A percentile compares a stretch with the other conserved stretches of the same genome.
These are phyloP conservation scores for Amblyopsis hoosieri DNA, from an alignment of 2,797 vertebrate species.

Conservation along the genomic window DNA sequence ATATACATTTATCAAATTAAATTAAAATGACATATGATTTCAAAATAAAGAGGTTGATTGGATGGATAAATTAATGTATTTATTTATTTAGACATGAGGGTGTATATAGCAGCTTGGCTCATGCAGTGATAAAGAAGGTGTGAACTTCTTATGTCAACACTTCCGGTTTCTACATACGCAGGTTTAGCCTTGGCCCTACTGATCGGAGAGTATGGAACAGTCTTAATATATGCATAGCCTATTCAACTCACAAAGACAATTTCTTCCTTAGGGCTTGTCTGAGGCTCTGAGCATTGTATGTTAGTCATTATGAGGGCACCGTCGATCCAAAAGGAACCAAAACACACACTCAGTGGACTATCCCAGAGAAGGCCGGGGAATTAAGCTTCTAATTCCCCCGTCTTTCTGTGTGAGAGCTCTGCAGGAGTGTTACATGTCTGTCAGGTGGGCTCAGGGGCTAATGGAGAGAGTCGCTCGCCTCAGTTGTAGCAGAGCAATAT, in stretches of 20 bases:
- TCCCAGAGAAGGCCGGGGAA: background rate
- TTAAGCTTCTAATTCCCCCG: background rate
- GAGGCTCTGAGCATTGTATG: conserved; percentile 15
- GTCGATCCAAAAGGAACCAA: conserved; percentile 46
- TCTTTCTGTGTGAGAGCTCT: conserved; percentile 29
- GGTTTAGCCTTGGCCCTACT: background rate
- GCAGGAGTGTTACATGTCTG: conserved; percentile 36
- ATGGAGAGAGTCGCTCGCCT: conserved; percentile 41
- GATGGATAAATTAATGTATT: no score
- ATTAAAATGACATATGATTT: no score
- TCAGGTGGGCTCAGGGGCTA: conserved; percentile 33
- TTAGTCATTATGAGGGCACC: conserved; percentile 31
- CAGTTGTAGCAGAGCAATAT: conserved; percentile 36
- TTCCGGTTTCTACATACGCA: background rate
- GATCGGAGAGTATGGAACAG: background rate
- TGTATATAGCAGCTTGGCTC: no score
- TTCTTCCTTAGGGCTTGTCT: conserved; percentile 17
- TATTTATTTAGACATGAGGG: no score
- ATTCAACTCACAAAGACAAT: conserved; percentile 37
- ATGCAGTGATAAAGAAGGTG: no score
- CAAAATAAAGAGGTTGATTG: no score
- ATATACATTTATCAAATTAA: no score
- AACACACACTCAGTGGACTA: conserved; percentile 44
- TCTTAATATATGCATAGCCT: background rate
- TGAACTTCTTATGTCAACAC: no score